phyloP scores from a whole-genome alignment of 2,888 invertebrate species.

The Calameuta idolon region DNA sequence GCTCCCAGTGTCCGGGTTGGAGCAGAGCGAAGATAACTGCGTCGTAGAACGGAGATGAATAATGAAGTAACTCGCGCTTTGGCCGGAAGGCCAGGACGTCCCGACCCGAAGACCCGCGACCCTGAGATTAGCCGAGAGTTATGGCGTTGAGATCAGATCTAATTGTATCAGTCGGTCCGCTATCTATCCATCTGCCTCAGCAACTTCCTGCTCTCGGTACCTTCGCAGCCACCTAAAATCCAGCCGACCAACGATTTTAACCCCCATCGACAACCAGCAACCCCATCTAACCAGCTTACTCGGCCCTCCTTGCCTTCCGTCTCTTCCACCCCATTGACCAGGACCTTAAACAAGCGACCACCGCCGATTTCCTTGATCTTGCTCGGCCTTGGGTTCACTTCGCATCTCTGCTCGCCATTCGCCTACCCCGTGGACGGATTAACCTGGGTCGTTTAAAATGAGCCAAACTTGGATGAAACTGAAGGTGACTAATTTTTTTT shows the following conservation, averaged over 20 bases:
- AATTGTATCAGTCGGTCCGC: conserved; percentile 64
- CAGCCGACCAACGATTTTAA: neutral
- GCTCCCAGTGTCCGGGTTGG: conserved; percentile 16
- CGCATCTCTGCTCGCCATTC: neutral
- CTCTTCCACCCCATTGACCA: conserved; percentile 63
- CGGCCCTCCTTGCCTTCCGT: conserved; percentile 43
- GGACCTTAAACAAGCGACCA: conserved; percentile 55
- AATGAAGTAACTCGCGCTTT: conserved; percentile 65
- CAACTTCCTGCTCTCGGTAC: neutral
- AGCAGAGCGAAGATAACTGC: conserved; percentile 52
- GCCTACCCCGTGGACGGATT: neutral
- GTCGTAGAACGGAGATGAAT: conserved; percentile 62
- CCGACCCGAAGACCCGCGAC: conserved; percentile 43
- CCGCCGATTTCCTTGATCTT: conserved; percentile 58
- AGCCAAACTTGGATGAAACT: neutral
- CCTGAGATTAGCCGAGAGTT: conserved; percentile 65
- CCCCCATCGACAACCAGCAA: neutral
- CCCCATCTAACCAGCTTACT: conserved; percentile 43
- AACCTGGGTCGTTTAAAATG: neutral
- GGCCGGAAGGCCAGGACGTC: conserved; percentile 56
- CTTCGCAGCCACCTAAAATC: neutral
- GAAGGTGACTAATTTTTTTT: neutral
- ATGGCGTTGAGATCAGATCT: conserved; percentile 66
- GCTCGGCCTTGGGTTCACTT: neutral
- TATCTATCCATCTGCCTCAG: conserved; percentile 20